Percentiles rank a stretch among this genome's conserved stretches.
Conservation (phyloP, 2,113 vertebrate genomes). For the Pseudorhombus dupliciocellatus region DNA sequence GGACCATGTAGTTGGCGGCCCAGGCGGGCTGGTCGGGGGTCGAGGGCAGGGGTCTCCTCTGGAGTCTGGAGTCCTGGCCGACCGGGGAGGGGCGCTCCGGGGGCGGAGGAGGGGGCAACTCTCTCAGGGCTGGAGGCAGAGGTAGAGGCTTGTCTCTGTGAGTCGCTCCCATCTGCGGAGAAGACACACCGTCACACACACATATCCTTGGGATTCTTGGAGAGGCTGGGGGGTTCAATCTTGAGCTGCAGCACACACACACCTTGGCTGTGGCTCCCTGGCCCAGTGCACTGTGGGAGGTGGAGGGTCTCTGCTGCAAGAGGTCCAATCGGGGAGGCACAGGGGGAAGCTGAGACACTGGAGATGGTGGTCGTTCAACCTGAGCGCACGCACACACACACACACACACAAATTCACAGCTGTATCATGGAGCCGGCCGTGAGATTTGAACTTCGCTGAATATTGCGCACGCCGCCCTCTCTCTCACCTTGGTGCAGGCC, state of each 20-base stretch:
- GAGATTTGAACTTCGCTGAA: background rate
- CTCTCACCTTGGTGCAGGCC: slow-evolving; percentile 88
- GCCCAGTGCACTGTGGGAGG: slow-evolving; percentile 80
- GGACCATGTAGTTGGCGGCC: slow-evolving; percentile 86
- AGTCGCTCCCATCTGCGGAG: slow-evolving; percentile 81
- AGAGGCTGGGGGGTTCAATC: too few relatives aligned
- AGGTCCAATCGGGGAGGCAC: slow-evolving; percentile 95
- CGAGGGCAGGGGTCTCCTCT: slow-evolving; percentile 91
- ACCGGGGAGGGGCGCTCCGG: slow-evolving; percentile 87
- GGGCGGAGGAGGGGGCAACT: slow-evolving; percentile 91
- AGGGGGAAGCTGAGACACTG: slow-evolving; percentile 89
- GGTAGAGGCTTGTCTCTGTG: slow-evolving; percentile 97
- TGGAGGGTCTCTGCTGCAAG: slow-evolving; percentile 85
- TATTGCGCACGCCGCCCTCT: slow-evolving; percentile 11
- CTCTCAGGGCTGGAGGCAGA: slow-evolving; percentile 89
- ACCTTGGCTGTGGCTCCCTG: slow-evolving; percentile 89
- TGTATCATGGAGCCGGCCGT: background rate
- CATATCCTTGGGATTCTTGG: background rate
- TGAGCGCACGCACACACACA: slow-evolving; percentile 51
- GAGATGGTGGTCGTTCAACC: slow-evolving; percentile 94
- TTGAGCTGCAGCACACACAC: background rate
- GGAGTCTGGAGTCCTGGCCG: slow-evolving; percentile 83
- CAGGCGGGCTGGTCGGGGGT: slow-evolving; percentile 89
- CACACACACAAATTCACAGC: background rate
- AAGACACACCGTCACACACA: background rate